phyloP scores from a whole-genome alignment of 2,797 vertebrate genomes.

The Pyrocephalus nanus region DNA sequence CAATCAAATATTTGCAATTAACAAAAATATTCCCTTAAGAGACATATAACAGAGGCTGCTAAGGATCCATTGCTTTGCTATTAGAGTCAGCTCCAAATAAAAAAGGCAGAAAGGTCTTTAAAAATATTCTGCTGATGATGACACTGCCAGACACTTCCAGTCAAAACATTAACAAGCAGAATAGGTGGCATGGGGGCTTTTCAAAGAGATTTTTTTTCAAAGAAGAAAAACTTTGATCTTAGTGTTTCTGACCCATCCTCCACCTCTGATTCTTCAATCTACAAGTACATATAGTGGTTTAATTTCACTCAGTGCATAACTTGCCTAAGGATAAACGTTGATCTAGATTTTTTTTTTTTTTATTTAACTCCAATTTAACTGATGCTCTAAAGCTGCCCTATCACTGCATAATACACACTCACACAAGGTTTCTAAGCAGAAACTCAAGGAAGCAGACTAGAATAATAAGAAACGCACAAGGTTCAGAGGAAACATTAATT shows the following conservation, averaged over 20 bases:
- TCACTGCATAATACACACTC: conserved; percentile 10
- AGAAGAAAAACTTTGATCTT: conserved; percentile 80
- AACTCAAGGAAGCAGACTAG: conserved; percentile 64
- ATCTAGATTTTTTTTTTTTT: conserved; percentile 78
- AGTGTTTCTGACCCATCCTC: conserved; percentile 79
- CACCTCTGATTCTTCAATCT: conserved; percentile 78
- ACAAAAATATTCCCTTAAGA: conserved; percentile 87
- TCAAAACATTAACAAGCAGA: conserved; percentile 81
- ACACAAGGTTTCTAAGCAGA: conserved; percentile 60
- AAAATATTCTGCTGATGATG: conserved; percentile 73
- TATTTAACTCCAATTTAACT: conserved; percentile 77
- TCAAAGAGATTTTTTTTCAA: conserved; percentile 80
- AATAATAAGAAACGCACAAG: conserved; percentile 68
- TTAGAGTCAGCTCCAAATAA: conserved; percentile 63
- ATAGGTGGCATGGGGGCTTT: conserved; percentile 76
- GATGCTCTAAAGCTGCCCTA: conserved; percentile 72
- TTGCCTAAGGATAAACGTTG: conserved; percentile 82
- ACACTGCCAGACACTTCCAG: conserved; percentile 75
- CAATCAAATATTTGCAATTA: conserved; percentile 94
- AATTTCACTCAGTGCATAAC: conserved; percentile 80
- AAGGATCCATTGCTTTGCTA: conserved; percentile 74
- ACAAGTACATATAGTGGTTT: conserved; percentile 76
- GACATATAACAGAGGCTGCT: conserved; percentile 77
- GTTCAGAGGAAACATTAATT: conserved; percentile 73
- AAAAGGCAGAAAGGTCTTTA: conserved; percentile 53